These are phyloP conservation scores for Chaetophractus vellerosus DNA, from an alignment of 2,797 vertebrate species.

Conservation along the genomic window DNA sequence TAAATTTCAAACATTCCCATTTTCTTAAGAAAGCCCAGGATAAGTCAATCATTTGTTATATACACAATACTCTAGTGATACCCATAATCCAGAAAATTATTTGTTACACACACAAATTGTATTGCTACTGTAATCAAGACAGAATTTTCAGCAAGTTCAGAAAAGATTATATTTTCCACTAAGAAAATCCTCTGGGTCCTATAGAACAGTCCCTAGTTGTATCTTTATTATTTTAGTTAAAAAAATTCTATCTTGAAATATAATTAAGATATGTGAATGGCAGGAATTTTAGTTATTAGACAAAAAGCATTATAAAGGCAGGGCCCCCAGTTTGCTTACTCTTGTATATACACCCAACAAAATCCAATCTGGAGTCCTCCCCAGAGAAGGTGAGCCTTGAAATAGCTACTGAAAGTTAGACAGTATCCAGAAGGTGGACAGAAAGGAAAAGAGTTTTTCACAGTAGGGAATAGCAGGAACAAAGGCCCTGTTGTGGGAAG, in stretches of 20 bases:
- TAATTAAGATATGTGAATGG: not conserved
- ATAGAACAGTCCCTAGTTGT: not conserved
- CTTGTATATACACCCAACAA: no score
- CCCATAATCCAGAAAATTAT: constrained; percentile 39
- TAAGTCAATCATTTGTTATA: constrained; percentile 22
- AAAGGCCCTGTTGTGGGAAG: not conserved
- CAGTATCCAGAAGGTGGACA: not conserved
- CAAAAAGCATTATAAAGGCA: not conserved
- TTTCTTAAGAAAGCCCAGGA: constrained; percentile 9
- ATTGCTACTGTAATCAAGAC: constrained; percentile 13
- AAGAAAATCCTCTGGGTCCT: not conserved
- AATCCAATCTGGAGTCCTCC: not conserved
- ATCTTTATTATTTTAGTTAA: not conserved
- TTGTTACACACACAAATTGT: constrained; percentile 25
- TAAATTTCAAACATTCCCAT: constrained; percentile 3
- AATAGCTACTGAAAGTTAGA: no score
- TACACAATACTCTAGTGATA: not conserved
- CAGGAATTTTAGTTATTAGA: not conserved
- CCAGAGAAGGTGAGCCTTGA: not conserved
- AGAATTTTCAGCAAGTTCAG: constrained; percentile 10
- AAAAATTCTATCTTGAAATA: not conserved
- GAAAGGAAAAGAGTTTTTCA: not conserved
- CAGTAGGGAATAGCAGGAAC: not conserved
- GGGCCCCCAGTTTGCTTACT: not conserved
- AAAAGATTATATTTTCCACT: constrained; percentile 46